A percentile compares a stretch with the other conserved stretches of the same genome.
Evolutionary conservation across 1,140 invertebrate genomes (phyloP).

Genomic region (Diachasmimorpha longicaudata): DNA sequence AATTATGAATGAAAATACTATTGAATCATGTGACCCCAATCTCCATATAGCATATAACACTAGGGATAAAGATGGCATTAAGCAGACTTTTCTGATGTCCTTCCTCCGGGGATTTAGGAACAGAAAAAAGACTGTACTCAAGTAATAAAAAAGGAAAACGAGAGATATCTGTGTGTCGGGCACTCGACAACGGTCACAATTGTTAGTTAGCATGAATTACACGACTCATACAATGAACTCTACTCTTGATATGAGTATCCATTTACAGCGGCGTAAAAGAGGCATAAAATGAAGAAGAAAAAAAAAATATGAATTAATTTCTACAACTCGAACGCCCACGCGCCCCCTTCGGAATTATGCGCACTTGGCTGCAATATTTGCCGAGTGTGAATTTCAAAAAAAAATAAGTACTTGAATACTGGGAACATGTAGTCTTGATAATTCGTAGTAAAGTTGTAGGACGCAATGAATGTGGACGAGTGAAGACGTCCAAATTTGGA

Average conservation of each 20-base stretch:
- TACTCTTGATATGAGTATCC: conserved; percentile 15
- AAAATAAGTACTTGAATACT: background rate
- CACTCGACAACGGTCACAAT: conserved; percentile 30
- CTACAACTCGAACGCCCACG: conserved; percentile 30
- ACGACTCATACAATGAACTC: conserved; percentile 24
- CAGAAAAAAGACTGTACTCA: background rate
- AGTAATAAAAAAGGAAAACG: background rate
- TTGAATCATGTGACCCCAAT: conserved; percentile 22
- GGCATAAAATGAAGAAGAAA: background rate
- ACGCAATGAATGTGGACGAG: too few species aligned
- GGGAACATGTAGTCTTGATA: too few species aligned
- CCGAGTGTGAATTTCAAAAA: conserved; percentile 9
- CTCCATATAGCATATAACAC: background rate
- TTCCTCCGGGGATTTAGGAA: background rate
- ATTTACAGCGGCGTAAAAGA: background rate
- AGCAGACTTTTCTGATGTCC: background rate
- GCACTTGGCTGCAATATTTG: conserved; percentile 22
- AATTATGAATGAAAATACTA: background rate
- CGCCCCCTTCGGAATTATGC: conserved; percentile 10
- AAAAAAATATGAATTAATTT: conserved; percentile 30
- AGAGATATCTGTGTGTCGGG: background rate
- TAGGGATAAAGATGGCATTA: conserved; percentile 17
- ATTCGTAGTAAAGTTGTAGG: background rate
- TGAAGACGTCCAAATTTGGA: too few species aligned
- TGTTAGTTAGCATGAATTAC: conserved; percentile 32